Base-by-base conservation (phyloP, 2,888 invertebrate genomes). In the Cancer borealis region DNA sequence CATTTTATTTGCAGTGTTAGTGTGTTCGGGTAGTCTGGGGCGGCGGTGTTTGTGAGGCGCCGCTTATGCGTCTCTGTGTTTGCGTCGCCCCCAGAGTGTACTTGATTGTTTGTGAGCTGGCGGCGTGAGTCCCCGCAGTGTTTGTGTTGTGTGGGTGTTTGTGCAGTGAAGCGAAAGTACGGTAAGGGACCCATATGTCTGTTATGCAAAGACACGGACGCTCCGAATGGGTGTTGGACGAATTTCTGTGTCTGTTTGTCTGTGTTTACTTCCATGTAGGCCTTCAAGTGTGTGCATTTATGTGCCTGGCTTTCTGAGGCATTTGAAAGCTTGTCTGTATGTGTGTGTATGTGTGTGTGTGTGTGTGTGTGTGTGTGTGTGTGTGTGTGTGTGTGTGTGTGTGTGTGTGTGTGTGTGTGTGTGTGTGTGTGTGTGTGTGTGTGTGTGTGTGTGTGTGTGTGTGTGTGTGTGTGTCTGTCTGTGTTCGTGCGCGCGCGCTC, bases 331-430 rank as follows among this genome's bases (percentile, higher is more conserved):
- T 21, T 73, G 73, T 21, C 21, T 89, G 47, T 89, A 10, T 90
- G 49, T 90, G 49, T 90, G 49, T 90, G 49, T 90, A 26, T 90
- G 90, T 90, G 90, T 54, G 49, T 90, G 90, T 54, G 90, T 90
- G 90, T 90, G 90, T 90, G 54, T 90, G 90, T 90, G 90, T 90
- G 90, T 90, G 90, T 90, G 54, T 90, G 54, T 90, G 90, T 90
- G 90, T 90, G 54, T 90, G 90, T 90, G 49, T 90, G 90, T 49
- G 54, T 90, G 49, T 14, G 49, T 47, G 88, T n/a, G 88, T 47
- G 88, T n/a, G 88, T 47, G 79, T 30, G 66, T 66, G 66, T 26
- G 26, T 79, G 79, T 30, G 79, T 73, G 73, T 21, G 5, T 89
- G 47, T 89, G 3, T 90, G 49, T 90, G 49, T 90, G 49, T 90